A percentile compares a stretch with the other conserved stretches of the same genome.
These are phyloP conservation scores for Odontamblyopus rebecca DNA, from an alignment of 2,797 vertebrate species.

Conservation along the genomic window DNA sequence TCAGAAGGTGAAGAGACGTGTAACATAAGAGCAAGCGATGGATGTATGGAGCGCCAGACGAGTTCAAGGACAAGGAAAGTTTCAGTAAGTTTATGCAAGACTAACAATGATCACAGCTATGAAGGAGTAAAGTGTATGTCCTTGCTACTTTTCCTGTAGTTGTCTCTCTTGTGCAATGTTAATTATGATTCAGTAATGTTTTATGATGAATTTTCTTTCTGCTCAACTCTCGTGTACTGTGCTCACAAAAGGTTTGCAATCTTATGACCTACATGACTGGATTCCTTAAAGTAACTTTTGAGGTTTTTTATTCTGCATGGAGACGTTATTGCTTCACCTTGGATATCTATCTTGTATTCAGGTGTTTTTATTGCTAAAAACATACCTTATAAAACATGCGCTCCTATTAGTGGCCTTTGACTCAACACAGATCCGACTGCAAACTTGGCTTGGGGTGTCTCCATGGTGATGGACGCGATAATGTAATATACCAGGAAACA, in stretches of 20 bases:
- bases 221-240: not conserved
- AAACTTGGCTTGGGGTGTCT: too few species aligned
- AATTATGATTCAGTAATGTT: not conserved
- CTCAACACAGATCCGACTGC: too few species aligned
- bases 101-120: not conserved
- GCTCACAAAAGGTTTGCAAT: not conserved
- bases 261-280: not conserved
- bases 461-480: too few species aligned
- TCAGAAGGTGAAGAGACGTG: slow-evolving; percentile 18
- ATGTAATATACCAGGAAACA: too few species aligned
- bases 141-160: not conserved
- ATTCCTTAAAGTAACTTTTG: too few species aligned
- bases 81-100: slow-evolving; percentile 10
- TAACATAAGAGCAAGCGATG: slow-evolving; percentile 20
- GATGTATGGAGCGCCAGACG: slow-evolving; percentile 16
- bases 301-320: too few species aligned
- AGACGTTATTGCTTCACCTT: too few species aligned
- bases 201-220: not conserved
- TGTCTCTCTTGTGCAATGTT: not conserved
- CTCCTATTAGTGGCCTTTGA: too few species aligned
- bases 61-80: slow-evolving; percentile 13
- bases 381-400: too few species aligned
- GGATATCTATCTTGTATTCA: too few species aligned
- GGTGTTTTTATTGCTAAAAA: too few species aligned
- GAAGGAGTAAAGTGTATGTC: not conserved